Evolutionary conservation across 2,888 invertebrate genomes (phyloP).

Genomic region (Scaptomyza caliginosa): DNA sequence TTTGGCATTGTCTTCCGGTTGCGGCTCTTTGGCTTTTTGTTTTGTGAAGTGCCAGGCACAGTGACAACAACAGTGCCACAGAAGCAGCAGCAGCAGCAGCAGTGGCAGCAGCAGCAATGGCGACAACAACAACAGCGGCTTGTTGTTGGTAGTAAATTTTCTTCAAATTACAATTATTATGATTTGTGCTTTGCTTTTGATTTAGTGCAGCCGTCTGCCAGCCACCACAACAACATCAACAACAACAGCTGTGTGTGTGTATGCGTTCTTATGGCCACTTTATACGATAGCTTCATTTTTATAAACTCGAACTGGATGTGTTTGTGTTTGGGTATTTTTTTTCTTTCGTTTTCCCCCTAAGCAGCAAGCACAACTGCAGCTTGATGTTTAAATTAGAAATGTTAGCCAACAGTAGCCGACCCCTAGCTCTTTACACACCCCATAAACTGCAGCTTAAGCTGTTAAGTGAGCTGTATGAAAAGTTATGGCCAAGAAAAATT

Average conservation of each 20-base stretch:
- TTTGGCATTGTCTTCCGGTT: slow-evolving; percentile 76
- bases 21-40: slow-evolving; percentile 64
- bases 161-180: slow-evolving; percentile 80
- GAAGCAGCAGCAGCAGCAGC: slow-evolving; percentile 17
- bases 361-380: slow-evolving; percentile 23
- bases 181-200: slow-evolving; percentile 76
- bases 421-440: slow-evolving; percentile 5
- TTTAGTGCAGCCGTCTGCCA: slow-evolving; percentile 63
- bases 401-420: slow-evolving; percentile 17
- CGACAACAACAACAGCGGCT: slow-evolving; percentile 27
- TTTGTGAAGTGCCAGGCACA: slow-evolving; percentile 67
- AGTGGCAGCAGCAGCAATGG: slow-evolving; percentile 5
- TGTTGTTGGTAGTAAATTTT: slow-evolving; percentile 78
- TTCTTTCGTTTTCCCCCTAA: slow-evolving; percentile 8
- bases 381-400: slow-evolving; percentile 51
- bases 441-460: slow-evolving; percentile 57
- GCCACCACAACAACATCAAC: slow-evolving; percentile 19
- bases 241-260: slow-evolving; percentile 7
- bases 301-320: slow-evolving; percentile 37
- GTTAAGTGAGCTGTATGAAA: slow-evolving; percentile 60
- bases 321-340: background rate
- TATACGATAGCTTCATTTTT: slow-evolving; percentile 68
- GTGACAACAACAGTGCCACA: slow-evolving; percentile 48
- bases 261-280: slow-evolving; percentile 54
- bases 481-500: slow-evolving; percentile 41